A percentile compares a stretch with the other conserved stretches of the same genome.
Evolutionary conservation across 1,140 invertebrate species (phyloP).

Genomic region (Halesus radiatus): DNA sequence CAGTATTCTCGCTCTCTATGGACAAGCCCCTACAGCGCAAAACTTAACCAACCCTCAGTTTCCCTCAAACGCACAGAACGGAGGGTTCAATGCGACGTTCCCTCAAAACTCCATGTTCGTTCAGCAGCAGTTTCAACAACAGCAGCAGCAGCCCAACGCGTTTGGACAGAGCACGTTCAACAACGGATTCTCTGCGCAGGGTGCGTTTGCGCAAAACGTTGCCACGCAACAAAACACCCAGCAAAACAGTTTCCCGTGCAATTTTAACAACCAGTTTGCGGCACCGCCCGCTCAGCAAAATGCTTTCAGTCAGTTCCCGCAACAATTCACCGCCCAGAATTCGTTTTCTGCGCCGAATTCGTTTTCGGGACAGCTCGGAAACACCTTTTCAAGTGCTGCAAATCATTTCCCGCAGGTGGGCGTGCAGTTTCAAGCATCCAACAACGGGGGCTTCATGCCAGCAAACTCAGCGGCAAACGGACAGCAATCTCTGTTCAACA

Average conservation of each 20-base stretch:
- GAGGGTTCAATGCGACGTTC: conserved; percentile 28
- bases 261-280: conserved; percentile 48
- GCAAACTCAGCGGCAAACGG: background rate
- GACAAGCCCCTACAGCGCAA: conserved; percentile 70
- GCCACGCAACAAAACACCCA: background rate
- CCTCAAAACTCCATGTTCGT: conserved; percentile 41
- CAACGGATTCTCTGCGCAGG: conserved; percentile 21
- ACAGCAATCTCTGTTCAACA: conserved; percentile 37
- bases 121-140: conserved; percentile 24
- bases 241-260: conserved; percentile 14
- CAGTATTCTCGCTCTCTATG: conserved; percentile 93
- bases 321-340: conserved; percentile 43
- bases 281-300: conserved; percentile 17
- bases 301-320: conserved; percentile 34
- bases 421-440: conserved; percentile 38
- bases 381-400: background rate
- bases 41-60: conserved; percentile 24
- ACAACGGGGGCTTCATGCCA: conserved; percentile 46
- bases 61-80: conserved; percentile 31
- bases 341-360: conserved; percentile 11
- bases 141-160: background rate
- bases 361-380: conserved; percentile 4
- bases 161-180: conserved; percentile 23
- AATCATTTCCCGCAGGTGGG: conserved; percentile 43
- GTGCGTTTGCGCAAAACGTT: conserved; percentile 39